These are phyloP conservation scores for Poecilobothrus nobilitatus DNA, from an alignment of 2,888 invertebrate species.

Conservation along the genomic window DNA sequence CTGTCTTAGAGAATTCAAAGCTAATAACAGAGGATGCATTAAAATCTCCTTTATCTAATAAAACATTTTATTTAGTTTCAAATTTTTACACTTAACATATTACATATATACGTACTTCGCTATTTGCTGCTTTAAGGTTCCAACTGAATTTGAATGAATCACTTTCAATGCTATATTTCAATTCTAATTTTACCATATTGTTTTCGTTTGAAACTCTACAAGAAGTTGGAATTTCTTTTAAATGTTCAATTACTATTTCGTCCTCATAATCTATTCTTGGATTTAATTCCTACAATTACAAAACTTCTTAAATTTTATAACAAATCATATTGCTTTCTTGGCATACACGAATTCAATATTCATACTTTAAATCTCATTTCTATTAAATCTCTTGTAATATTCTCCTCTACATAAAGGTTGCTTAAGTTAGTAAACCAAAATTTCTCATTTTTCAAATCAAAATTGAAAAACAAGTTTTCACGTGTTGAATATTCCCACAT, in stretches of 20 bases:
- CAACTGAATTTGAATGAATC: slow-evolving; percentile 32
- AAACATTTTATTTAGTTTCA: not conserved
- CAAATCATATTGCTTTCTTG: not conserved
- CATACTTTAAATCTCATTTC: not conserved
- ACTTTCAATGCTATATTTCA: slow-evolving; percentile 32
- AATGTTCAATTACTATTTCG: slow-evolving; percentile 25
- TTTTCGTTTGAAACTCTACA: slow-evolving; percentile 15
- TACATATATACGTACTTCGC: not conserved
- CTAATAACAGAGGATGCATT: slow-evolving; percentile 26
- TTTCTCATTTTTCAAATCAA: not conserved
- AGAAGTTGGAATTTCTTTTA: slow-evolving; percentile 22
- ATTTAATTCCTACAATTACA: slow-evolving; percentile 30
- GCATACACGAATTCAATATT: not conserved
- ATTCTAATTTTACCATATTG: slow-evolving; percentile 20
- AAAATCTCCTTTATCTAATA: slow-evolving; percentile 30
- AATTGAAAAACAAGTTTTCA: not conserved
- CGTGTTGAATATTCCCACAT: not conserved
- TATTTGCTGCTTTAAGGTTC: slow-evolving; percentile 21
- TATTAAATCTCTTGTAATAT: not conserved
- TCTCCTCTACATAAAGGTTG: not conserved
- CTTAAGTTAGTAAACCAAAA: not conserved
- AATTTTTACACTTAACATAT: not conserved
- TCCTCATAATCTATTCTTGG: slow-evolving; percentile 33
- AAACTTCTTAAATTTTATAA: not conserved
- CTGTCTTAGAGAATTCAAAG: slow-evolving; percentile 24